Base-by-base conservation (phyloP, 2,888 invertebrate species). In the Megastigmus dorsalis region DNA sequence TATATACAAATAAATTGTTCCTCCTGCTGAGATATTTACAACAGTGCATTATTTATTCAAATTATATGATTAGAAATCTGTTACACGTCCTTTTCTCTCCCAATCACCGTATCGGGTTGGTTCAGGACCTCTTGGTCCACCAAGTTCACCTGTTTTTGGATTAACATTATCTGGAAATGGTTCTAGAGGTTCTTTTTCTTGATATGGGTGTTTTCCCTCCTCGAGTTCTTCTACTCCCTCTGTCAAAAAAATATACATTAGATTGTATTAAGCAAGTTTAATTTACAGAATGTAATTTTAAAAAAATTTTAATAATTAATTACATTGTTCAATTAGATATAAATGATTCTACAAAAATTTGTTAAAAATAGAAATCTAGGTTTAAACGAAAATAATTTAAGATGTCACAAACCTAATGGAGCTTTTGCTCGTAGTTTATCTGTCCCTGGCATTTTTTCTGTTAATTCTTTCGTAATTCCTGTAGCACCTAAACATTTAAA, bases 31-130 rank as follows among this genome's bases (percentile, higher is more conserved):
- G 41, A 30, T 67, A 62, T 62, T 45, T 71, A 65, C 50, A 72
- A 54, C 10, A 10, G 15, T 55, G 1, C 45, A 41, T 72, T 5
- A 55, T 26, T 26, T 6, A 52, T 63, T 33, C 52, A 33, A 18
- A 38, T 9, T 3, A 38, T 28, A 33, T 38, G 9, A 65, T 89
- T 90, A 99, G 89, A 99, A 99, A 90, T 99, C 99, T 1, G 95
- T 91, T 43, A 97, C 97, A 85, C 99, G 91, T 75, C 99, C 99
- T 86, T 99, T 99, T 79, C 99, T 91, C 88, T 99, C 99, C 99
- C 99, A 99, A 89, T 99, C 99, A 1, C 99, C 99, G 89, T 97
- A 99, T 80, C 99, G 92, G 10, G 99, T 99, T 7, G 99, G 99
- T 90, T 99, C 99, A 0, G 98, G 99, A 5, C 99, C 99, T 81